Base-by-base conservation (phyloP, 2,113 vertebrate genomes). In the Ceratotherium simum region DNA sequence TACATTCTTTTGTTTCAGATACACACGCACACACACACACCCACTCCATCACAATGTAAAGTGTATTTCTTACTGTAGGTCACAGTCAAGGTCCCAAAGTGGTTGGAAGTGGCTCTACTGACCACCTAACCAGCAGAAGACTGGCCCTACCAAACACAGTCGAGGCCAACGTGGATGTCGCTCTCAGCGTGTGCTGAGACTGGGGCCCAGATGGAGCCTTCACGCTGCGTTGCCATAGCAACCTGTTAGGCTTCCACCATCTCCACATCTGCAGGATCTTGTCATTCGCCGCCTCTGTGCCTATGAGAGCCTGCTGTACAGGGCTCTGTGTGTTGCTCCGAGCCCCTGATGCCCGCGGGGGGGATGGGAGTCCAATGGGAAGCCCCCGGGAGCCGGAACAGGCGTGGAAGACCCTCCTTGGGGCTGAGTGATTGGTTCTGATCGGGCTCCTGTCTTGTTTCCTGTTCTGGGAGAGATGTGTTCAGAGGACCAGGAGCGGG, bases 171-270 rank as follows among this genome's bases (percentile, higher is more conserved):
- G 2, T 42, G 13, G 42, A 10, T 2, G 29, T 10, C 14, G 11
- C 78, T 36, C 97, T 97, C 97, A 93, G 48, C 70, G 39, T 83
- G 92, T 96, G 42, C 54, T 94, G 93, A 95, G 90, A 94, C 89
- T 6, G 12, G 36, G n/a, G n/a, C 2, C 39, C 8, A 0, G 4
- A 97, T 96, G 97, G 76, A 85, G 21, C 93, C 98, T 99, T 98
- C 98, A 98, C 98, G 97, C 94, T 97, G 73, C 0, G 99, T 99
- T 99, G 98, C 99, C 98, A 99, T 98, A 98, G 99, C 96, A 97
- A 99, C 93, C 93, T 90, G 58, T 10, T 20, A 94, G 96, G 92
- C 85, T 97, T 97, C 96, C 70, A 88, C 98, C 96, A 90, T 90
- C 96, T 72, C 73, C 97, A 60, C 97, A 95, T 83, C 86, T n/a